Evolutionary conservation across 2,113 vertebrate genomes (phyloP).

Genomic region (Bubalus kerabau): DNA sequence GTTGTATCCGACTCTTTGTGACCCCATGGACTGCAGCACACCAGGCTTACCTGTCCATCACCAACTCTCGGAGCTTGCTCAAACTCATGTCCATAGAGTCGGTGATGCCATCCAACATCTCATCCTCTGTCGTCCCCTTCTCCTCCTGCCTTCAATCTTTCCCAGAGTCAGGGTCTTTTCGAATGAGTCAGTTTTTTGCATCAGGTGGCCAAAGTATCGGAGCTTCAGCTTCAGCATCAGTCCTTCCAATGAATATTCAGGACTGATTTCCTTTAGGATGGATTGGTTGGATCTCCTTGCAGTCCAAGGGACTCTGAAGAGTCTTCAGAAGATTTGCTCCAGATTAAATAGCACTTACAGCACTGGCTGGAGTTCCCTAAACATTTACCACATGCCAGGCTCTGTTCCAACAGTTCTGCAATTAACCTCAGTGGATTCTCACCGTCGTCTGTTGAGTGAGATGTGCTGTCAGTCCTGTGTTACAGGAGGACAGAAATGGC

Average conservation of each 20-base stretch:
- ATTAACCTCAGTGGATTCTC: neutral
- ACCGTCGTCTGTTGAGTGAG: neutral
- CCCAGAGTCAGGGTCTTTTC: neutral
- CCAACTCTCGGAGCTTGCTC: neutral
- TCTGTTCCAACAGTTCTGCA: neutral
- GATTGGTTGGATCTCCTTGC: neutral
- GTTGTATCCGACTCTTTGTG: accelerated
- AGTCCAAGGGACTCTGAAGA: neutral
- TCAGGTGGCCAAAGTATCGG: neutral
- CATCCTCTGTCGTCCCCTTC: neutral
- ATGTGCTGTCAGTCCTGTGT: neutral
- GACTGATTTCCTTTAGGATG: neutral
- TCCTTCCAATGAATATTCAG: neutral
- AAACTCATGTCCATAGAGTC: neutral
- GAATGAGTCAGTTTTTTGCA: neutral
- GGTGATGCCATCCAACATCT: neutral
- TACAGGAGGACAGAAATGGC: neutral
- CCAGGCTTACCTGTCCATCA: neutral
- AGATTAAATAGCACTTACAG: neutral
- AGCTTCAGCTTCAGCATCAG: neutral
- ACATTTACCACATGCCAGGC: neutral
- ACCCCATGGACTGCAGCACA: neutral
- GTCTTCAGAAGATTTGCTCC: neutral
- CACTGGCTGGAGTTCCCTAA: too few species aligned
- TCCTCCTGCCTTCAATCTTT: neutral